These are phyloP conservation scores for Phymatocera aterrima DNA, from an alignment of 2,888 invertebrate genomes.

Conservation along the genomic window DNA sequence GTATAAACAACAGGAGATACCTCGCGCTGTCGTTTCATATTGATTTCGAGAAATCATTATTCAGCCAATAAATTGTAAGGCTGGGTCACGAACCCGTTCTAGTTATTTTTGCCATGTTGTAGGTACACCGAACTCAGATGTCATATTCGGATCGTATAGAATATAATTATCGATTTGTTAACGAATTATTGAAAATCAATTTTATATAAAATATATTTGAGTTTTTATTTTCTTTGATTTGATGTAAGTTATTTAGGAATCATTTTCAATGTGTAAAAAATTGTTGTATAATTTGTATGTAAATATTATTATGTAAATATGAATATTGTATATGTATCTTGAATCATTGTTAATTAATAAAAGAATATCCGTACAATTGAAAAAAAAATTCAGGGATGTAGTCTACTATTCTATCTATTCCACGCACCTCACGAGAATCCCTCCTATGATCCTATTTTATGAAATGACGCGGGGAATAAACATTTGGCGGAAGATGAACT, in stretches of 20 bases:
- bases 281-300: constrained; percentile 58
- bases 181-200: constrained; percentile 32
- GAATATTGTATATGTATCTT: constrained; percentile 66
- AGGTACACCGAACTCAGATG: too few relatives aligned
- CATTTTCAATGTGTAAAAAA: constrained; percentile 55
- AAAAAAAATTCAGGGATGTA: constrained; percentile 9
- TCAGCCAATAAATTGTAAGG: constrained; percentile 20
- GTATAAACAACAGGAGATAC: constrained; percentile 25
- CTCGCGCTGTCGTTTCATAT: background rate
- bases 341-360: constrained; percentile 72
- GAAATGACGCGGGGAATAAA: background rate
- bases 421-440: background rate
- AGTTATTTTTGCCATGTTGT: constrained; percentile 28
- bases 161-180: constrained; percentile 34
- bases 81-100: background rate
- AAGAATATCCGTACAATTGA: constrained; percentile 62
- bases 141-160: constrained; percentile 1
- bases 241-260: constrained; percentile 65
- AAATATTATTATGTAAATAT: constrained; percentile 55
- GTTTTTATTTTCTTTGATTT: constrained; percentile 61
- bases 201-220: constrained; percentile 52
- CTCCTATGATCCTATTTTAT: background rate
- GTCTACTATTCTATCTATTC: background rate
- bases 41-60: constrained; percentile 16
- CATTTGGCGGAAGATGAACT: background rate